phyloP scores from a whole-genome alignment of 1,140 invertebrate genomes.

The Mizuhopecten yessoensis region DNA sequence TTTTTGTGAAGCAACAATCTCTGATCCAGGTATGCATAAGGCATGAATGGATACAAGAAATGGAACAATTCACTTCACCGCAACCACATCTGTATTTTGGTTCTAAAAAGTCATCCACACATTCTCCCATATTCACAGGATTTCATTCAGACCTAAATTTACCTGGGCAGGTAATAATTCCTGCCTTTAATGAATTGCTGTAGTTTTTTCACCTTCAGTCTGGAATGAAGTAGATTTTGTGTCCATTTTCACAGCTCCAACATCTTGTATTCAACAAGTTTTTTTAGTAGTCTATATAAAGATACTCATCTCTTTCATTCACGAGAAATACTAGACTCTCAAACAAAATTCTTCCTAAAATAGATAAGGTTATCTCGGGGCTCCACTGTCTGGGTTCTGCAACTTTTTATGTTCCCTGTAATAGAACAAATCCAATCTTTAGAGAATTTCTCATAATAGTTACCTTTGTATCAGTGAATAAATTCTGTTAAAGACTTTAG shows the following conservation, averaged over 20 bases:
- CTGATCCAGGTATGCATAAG: no score
- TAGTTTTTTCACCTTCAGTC: no score
- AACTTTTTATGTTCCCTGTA: neutral
- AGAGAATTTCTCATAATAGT: neutral
- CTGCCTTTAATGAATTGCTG: no score
- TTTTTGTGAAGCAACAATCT: no score
- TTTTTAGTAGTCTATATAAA: neutral
- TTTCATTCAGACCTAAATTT: no score
- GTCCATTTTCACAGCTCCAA: neutral
- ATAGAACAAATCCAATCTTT: neutral
- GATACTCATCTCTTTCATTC: neutral
- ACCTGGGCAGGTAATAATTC: no score
- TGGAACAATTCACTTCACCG: no score
- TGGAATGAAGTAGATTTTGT: no score
- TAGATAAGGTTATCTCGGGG: neutral
- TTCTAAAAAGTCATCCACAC: no score
- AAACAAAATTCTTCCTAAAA: neutral
- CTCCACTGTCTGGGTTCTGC: neutral
- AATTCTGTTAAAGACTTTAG: neutral
- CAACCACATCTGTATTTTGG: no score
- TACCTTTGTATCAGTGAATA: neutral
- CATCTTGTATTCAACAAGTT: neutral
- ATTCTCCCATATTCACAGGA: no score
- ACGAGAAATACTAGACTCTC: neutral
- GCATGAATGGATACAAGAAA: no score